Evolutionary conservation across 2,888 invertebrate genomes (phyloP).

Genomic region (Morpho achilles): DNA sequence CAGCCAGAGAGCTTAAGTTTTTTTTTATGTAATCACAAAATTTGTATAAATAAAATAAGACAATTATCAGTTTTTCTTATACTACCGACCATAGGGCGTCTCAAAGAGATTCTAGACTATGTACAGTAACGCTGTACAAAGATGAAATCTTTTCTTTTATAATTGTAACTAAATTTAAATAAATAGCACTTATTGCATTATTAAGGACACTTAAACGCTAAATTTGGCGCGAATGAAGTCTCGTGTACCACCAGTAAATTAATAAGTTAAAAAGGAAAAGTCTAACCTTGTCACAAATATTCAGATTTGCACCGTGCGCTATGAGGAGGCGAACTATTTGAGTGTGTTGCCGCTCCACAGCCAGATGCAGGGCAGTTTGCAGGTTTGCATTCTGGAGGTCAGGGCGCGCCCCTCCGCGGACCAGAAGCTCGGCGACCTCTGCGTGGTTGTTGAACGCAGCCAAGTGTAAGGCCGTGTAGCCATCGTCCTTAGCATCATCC

Average conservation of each 20-base stretch:
- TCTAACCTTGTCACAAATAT: slow-evolving; percentile 94
- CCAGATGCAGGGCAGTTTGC: slow-evolving; percentile 95
- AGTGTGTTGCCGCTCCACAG: slow-evolving; percentile 98
- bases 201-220: too few relatives aligned
- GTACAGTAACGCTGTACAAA: too few relatives aligned
- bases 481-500: slow-evolving; percentile 99
- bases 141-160: too few relatives aligned
- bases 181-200: too few relatives aligned
- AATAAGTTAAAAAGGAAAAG: not conserved
- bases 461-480: slow-evolving; percentile 96
- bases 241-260: too few relatives aligned
- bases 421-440: slow-evolving; percentile 95
- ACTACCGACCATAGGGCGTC: too few relatives aligned
- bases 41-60: too few relatives aligned
- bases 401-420: slow-evolving; percentile 94
- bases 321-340: slow-evolving; percentile 97
- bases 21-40: too few relatives aligned
- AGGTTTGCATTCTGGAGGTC: slow-evolving; percentile 97
- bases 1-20: too few relatives aligned
- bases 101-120: too few relatives aligned
- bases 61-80: too few relatives aligned
- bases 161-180: too few relatives aligned
- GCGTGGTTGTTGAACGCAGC: slow-evolving; percentile 98
- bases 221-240: not conserved
- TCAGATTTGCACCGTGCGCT: slow-evolving; percentile 94